Percentiles rank a stretch among this genome's conserved stretches.
phyloP scores from a whole-genome alignment of 2,888 invertebrate genomes.

The Amblyjoppa proteus region DNA sequence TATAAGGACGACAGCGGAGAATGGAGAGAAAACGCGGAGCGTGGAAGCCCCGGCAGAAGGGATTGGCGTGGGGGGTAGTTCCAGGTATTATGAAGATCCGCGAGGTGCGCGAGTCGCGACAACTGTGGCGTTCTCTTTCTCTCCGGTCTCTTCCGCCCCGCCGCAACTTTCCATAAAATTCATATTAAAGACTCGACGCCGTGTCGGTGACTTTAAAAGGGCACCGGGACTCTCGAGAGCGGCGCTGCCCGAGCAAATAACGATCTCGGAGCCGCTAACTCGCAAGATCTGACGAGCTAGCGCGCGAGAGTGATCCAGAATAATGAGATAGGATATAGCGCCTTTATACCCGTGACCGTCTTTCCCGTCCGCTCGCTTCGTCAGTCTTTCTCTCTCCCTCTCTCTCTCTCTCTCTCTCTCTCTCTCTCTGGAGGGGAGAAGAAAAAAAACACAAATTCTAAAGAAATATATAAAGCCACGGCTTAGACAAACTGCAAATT shows the following conservation, averaged over 20 bases:
- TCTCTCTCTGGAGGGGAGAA: background rate
- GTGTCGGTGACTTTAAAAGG: slow-evolving; percentile 61
- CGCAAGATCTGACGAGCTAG: slow-evolving; percentile 47
- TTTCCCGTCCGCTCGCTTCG: slow-evolving; percentile 45
- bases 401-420: background rate
- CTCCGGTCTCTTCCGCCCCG: slow-evolving; percentile 1
- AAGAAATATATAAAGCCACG: slow-evolving; percentile 11
- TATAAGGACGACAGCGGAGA: slow-evolving; percentile 54
- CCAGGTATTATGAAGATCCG: slow-evolving; percentile 47
- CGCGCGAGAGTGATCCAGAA: slow-evolving; percentile 58
- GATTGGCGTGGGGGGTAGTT: slow-evolving; percentile 31
- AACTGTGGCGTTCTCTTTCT: background rate
- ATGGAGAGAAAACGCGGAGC: slow-evolving; percentile 36
- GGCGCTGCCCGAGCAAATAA: slow-evolving; percentile 57
- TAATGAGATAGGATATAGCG: slow-evolving; percentile 60
- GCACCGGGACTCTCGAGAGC: slow-evolving; percentile 51
- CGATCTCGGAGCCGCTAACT: slow-evolving; percentile 62
- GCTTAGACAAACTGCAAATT: slow-evolving; percentile 52
- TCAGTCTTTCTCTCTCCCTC: background rate
- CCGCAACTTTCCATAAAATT: slow-evolving; percentile 66
- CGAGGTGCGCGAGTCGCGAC: slow-evolving; percentile 24
- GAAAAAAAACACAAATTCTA: slow-evolving; percentile 28
- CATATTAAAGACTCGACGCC: slow-evolving; percentile 65
- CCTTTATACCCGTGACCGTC: slow-evolving; percentile 47
- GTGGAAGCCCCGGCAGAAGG: slow-evolving; percentile 20